Evolutionary conservation across 2,797 vertebrate species (phyloP), one percentile per base, ranked within the genome.

Genomic region (Ateles fusciceps): DNA sequence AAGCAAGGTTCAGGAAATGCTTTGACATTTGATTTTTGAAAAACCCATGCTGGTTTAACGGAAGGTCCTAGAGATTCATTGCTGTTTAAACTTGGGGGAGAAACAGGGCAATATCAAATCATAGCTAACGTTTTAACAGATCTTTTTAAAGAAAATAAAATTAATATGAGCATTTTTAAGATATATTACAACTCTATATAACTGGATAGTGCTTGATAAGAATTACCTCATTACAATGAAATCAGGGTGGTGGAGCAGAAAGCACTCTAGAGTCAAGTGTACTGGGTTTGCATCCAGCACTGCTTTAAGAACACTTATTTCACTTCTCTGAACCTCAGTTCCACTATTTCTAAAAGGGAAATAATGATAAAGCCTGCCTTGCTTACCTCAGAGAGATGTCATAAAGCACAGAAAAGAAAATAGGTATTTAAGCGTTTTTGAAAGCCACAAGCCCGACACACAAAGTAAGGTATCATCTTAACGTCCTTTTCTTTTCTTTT

Each of bases 1-100:
- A 87, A 96, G 79, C 55, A 83, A 97, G 91, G 80, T 98, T 96
- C 96, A 97, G 96, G 97, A 97, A 98, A 97, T 78, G 92, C 55
- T 95, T 76, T 93, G 92, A 96, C 94, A 94, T 93, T 89, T 98
- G 76, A 97, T 80, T 93, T 96, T 96, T 46, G 76, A 96, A 89
- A 96, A 97, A 79, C 39, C 84, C 80, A 61, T n/a, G 13, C 75
- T 94, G 64, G 11, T 92, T 94, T 97, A 91, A 86, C 46, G 52
- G 85, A 95, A 97, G 97, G 75, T 80, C 78, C 83, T 95, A 92
- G 88, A 96, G 13, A 95, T 81, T 90, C 89, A 79, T 19, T 68
- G 59, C 52, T 94, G 21, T 78, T 94, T 96, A 85, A 84, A 87
- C 14, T 80, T 95, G 64, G 44, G 44, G 36, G 33, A 86, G 46